Conservation (phyloP, 1,140 invertebrate species). For the Sitophilus oryzae region DNA sequence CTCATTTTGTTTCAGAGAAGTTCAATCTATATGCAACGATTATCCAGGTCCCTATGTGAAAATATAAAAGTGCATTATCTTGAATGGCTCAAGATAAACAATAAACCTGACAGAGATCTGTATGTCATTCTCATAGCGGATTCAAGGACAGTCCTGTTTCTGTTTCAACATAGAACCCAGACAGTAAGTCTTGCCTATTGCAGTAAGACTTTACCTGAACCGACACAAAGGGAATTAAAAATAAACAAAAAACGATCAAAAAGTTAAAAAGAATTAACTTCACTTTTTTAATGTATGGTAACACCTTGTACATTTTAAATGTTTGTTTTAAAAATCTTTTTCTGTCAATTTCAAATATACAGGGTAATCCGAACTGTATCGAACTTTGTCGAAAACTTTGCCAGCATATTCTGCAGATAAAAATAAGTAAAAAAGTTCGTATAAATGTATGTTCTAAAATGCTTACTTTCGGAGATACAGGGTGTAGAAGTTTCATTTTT, state of each 20-base stretch:
- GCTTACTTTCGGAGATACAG: too few species aligned
- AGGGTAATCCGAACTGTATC: too few species aligned
- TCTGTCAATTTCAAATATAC: too few species aligned
- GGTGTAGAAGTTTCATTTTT: too few species aligned
- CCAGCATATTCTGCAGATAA: too few species aligned
- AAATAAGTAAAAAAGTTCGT: too few species aligned
- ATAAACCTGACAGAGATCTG: constrained; percentile 29
- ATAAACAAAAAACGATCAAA: not conserved
- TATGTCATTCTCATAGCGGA: constrained; percentile 39
- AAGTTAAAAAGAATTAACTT: too few species aligned
- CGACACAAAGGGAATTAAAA: not conserved
- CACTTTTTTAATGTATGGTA: too few species aligned
- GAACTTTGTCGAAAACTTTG: too few species aligned
- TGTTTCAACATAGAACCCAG: constrained; percentile 33
- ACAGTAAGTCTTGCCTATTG: constrained; percentile 28
- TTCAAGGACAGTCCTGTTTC: constrained; percentile 38
- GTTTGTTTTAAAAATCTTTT: too few species aligned
- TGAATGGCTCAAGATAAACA: constrained; percentile 31
- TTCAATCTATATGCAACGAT: constrained; percentile 34
- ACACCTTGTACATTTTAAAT: too few species aligned
- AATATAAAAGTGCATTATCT: constrained; percentile 33
- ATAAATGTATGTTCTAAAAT: too few species aligned
- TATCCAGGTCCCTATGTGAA: constrained; percentile 29
- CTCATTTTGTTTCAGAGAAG: constrained; percentile 31
- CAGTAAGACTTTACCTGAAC: not conserved